phyloP scores from a whole-genome alignment of 2,888 invertebrate genomes.

The Eupithecia tripunctaria region DNA sequence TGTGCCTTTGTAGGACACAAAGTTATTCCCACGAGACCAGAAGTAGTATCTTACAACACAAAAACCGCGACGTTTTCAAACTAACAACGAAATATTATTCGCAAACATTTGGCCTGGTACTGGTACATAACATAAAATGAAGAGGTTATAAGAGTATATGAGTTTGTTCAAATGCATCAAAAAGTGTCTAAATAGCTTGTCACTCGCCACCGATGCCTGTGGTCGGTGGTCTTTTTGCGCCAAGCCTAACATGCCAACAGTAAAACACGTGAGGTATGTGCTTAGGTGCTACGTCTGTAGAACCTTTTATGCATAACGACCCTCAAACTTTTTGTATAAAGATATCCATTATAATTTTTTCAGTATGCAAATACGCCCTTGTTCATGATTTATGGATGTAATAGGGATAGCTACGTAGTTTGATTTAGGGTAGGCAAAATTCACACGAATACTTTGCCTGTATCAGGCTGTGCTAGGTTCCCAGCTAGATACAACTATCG shows the following conservation, averaged over 20 bases:
- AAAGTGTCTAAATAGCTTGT: too few species aligned
- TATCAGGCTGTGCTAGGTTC: neutral
- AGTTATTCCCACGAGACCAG: neutral
- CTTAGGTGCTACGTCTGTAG: neutral
- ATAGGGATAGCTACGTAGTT: neutral
- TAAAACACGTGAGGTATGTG: neutral
- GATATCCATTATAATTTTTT: conserved; percentile 6
- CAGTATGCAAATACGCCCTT: neutral
- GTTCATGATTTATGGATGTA: neutral
- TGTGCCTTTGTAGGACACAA: too few species aligned
- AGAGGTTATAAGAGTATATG: too few species aligned
- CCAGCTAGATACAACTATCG: neutral
- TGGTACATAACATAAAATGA: too few species aligned
- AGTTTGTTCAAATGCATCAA: too few species aligned
- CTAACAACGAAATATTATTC: neutral
- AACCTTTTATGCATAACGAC: neutral
- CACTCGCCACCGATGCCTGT: too few species aligned
- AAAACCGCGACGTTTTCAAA: neutral
- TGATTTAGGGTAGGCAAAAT: neutral
- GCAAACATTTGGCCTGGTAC: neutral
- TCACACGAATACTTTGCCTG: neutral
- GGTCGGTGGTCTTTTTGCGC: too few species aligned
- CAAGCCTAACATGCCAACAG: neutral
- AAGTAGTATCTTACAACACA: neutral
- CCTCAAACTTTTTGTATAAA: neutral